A percentile compares a stretch with the other conserved stretches of the same genome.
These are phyloP conservation scores for Tuta absoluta DNA, from an alignment of 2,888 invertebrate genomes.

Conservation along the genomic window DNA sequence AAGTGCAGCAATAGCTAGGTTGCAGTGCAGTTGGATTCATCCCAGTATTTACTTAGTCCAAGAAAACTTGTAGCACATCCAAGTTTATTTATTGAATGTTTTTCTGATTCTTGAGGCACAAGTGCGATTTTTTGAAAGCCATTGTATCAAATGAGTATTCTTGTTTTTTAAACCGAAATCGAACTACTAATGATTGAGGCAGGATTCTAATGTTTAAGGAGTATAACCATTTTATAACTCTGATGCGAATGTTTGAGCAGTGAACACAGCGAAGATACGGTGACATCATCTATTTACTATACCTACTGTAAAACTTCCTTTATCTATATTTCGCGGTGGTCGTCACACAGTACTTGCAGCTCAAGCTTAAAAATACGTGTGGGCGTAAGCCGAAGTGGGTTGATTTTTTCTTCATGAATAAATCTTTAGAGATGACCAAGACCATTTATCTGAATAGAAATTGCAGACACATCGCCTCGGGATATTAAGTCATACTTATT, in stretches of 20 bases:
- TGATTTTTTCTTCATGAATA: neutral
- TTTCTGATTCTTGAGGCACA: too few relatives aligned
- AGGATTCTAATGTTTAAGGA: neutral
- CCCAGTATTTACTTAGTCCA: too few relatives aligned
- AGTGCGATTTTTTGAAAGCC: too few relatives aligned
- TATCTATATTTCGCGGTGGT: neutral
- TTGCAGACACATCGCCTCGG: neutral
- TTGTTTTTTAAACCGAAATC: too few relatives aligned
- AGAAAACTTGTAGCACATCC: too few relatives aligned
- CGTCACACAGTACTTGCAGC: neutral
- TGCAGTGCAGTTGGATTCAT: too few relatives aligned
- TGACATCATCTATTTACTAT: slow-evolving; percentile 17
- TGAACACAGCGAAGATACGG: slow-evolving; percentile 18
- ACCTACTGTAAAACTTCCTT: neutral
- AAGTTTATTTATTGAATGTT: too few relatives aligned
- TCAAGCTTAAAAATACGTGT: neutral
- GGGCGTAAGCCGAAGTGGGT: slow-evolving; percentile 8
- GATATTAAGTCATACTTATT: too few relatives aligned
- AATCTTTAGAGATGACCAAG: neutral
- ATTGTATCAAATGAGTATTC: too few relatives aligned
- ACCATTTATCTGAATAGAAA: neutral
- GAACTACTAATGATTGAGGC: neutral
- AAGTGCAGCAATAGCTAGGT: too few relatives aligned
- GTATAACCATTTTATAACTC: neutral
- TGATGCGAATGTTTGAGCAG: slow-evolving; percentile 12